Evolutionary conservation across 92 coral and sea anemone genomes (phyloP), one percentile per base, ranked within the genome.

Genomic region (Heliopora coerulea): DNA sequence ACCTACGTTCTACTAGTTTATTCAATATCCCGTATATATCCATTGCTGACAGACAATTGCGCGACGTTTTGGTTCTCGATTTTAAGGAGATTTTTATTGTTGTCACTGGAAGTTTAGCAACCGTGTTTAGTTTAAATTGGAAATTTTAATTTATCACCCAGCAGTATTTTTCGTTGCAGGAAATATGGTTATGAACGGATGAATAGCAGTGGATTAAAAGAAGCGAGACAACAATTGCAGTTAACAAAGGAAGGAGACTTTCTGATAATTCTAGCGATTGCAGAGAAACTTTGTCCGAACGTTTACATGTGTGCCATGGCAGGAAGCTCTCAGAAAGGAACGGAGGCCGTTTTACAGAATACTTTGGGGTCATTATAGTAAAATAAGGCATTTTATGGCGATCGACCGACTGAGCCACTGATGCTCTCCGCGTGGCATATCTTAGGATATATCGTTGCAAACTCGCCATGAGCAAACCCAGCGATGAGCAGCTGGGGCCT

Each of bases 231-330:
- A 31, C 97, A 90, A 73, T 72, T 90, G 26, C 99, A 86, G 75
- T 84, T 95, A 49, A 83, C 86, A 23, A 95, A 96, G 4, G 99
- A 90, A 48, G 91, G 91, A 12, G 99, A 95, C 44, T 88, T 85
- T 79, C 78, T 70, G 58, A 90, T 95, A 39, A 91, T 90, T 29
- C 74, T 95, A 15, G 85, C 84, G 15, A 78, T 82, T n/a, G 99
- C 99, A 2, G 99, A 95, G 83, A 95, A 95, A 70, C 88, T 83
- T 63, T 86, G 91, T 75, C 89, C 95, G 13, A 92, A 96, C 24
- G 63, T 95, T 23, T 90, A 88, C 77, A 80, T 86, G n/a, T 95
- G 88, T 62, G 62, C 87, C 27, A 86, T 83, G 89, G 99, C 97
- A 27, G 96, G 90, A 23, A 33, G 48, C 0, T 62, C 63, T 28